A percentile compares a stretch with the other conserved stretches of the same genome.
Evolutionary conservation across 2,888 invertebrate species (phyloP).

Genomic region (Nezara viridula): DNA sequence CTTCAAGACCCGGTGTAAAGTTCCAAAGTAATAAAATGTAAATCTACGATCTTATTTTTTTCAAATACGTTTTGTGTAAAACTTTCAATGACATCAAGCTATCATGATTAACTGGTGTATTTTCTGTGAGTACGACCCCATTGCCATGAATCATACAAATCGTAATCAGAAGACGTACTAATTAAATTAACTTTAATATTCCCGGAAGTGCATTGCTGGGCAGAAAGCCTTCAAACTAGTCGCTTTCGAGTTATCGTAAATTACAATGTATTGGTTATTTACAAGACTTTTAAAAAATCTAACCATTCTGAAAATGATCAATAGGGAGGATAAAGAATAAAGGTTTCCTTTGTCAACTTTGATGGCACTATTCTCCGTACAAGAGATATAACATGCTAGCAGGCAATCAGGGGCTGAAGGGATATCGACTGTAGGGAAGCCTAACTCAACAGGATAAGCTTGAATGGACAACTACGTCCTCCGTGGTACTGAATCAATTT

Average conservation of each 20-base stretch:
- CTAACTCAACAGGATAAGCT: background rate
- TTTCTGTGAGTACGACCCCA: background rate
- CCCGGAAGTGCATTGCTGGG: too few relatives aligned
- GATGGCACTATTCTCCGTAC: too few relatives aligned
- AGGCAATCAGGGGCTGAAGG: background rate
- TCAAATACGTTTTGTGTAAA: background rate
- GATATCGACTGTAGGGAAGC: background rate
- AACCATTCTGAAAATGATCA: background rate
- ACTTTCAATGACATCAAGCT: background rate
- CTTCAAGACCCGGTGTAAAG: too few relatives aligned
- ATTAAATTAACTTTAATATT: background rate
- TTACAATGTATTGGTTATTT: too few relatives aligned
- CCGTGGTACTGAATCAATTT: conserved; percentile 1
- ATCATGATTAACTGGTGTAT: background rate
- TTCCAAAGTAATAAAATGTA: too few relatives aligned
- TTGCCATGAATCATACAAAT: background rate
- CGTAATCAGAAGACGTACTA: background rate
- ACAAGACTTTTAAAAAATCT: too few relatives aligned
- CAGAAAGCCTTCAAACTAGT: background rate
- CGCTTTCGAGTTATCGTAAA: too few relatives aligned
- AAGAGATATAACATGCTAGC: background rate
- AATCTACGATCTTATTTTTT: too few relatives aligned
- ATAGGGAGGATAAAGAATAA: background rate
- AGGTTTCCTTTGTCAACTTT: background rate
- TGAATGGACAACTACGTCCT: background rate